Evolutionary conservation across 2,797 vertebrate genomes (phyloP).

Genomic region (Mycteria americana): DNA sequence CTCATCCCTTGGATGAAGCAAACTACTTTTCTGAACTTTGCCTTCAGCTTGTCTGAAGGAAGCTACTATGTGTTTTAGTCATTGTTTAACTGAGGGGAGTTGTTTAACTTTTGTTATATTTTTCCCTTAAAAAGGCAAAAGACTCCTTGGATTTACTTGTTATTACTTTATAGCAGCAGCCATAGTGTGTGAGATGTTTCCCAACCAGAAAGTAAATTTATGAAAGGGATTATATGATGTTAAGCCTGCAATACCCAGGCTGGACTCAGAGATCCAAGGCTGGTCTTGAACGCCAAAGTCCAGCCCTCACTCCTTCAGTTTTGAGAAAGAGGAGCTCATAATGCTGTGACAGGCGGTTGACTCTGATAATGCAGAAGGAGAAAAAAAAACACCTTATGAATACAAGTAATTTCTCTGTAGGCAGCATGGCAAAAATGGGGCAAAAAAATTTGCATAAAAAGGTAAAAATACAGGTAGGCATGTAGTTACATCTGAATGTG

Average conservation of each 20-base stretch:
- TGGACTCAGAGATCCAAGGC: background rate
- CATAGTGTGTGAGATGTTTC: background rate
- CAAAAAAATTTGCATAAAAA: background rate
- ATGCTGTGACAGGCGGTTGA: background rate
- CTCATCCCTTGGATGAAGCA: background rate
- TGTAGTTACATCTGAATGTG: background rate
- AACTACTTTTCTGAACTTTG: background rate
- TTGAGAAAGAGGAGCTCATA: background rate
- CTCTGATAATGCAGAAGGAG: background rate
- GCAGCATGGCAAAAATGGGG: background rate
- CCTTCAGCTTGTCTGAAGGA: background rate
- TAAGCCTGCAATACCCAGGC: background rate
- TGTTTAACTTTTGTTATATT: background rate
- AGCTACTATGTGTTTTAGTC: background rate
- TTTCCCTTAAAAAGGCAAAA: background rate
- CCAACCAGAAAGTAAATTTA: background rate
- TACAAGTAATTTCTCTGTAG: background rate
- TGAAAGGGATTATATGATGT: background rate
- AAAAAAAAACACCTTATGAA: background rate
- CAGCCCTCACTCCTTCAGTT: background rate
- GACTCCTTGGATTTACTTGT: background rate
- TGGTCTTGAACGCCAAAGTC: background rate
- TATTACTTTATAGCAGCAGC: background rate
- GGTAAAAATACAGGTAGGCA: background rate
- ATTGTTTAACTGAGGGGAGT: background rate